A percentile compares a stretch with the other conserved stretches of the same genome.
Conservation (phyloP, 1,140 invertebrate species). For the Ectropis grisescens region DNA sequence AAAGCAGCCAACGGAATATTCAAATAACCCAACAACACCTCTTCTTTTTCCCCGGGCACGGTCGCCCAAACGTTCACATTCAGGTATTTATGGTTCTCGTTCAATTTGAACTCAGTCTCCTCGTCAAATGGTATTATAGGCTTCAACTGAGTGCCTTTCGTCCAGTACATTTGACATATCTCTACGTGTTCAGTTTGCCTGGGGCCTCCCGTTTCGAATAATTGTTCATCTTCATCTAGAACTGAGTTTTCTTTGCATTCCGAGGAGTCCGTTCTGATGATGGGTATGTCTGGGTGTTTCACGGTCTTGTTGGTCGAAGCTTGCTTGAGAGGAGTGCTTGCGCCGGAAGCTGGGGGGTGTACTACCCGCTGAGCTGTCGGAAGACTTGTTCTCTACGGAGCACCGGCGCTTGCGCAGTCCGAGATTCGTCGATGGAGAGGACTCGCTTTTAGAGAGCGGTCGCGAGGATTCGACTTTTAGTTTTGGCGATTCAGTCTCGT, state of each 20-base stretch:
- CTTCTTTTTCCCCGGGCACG: slow-evolving; percentile 71
- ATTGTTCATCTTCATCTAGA: slow-evolving; percentile 40
- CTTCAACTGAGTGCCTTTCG: slow-evolving; percentile 53
- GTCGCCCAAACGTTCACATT: slow-evolving; percentile 87
- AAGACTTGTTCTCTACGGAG: slow-evolving; percentile 69
- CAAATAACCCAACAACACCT: slow-evolving; percentile 81
- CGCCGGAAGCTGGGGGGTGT: slow-evolving; percentile 67
- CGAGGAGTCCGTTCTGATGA: slow-evolving; percentile 52
- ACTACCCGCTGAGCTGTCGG: slow-evolving; percentile 66
- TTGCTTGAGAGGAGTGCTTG: slow-evolving; percentile 62
- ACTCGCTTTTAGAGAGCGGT: slow-evolving; percentile 26
- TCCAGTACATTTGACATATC: slow-evolving; percentile 67
- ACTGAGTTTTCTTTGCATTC: slow-evolving; percentile 47
- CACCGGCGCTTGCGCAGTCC: slow-evolving; percentile 71
- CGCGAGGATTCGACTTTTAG: slow-evolving; percentile 37
- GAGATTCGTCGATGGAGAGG: slow-evolving; percentile 29
- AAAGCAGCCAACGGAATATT: slow-evolving; percentile 85
- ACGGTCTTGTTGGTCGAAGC: slow-evolving; percentile 43
- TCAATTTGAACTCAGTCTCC: slow-evolving; percentile 79
- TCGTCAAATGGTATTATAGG: slow-evolving; percentile 81
- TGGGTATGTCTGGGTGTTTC: slow-evolving; percentile 54
- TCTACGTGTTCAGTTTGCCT: slow-evolving; percentile 56
- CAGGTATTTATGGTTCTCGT: slow-evolving; percentile 79
- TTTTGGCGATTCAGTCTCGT: slow-evolving; percentile 40
- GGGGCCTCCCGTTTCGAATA: slow-evolving; percentile 51